phyloP scores from a whole-genome alignment of 2,888 invertebrate species.

The Drosophila acutilabella region DNA sequence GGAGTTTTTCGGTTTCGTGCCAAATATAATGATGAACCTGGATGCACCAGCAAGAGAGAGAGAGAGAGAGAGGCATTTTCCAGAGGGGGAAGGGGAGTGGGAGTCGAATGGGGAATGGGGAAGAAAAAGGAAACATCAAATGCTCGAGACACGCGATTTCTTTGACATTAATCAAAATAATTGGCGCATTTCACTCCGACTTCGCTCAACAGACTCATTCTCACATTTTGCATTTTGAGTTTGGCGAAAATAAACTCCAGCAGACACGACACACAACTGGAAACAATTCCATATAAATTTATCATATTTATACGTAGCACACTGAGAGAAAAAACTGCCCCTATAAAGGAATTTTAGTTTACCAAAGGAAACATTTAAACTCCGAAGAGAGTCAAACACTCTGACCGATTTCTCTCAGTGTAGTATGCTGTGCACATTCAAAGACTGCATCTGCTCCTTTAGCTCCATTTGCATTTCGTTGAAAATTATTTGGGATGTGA shows the following conservation, averaged over 20 bases:
- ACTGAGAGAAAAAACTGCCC: background rate
- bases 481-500: slow-evolving; percentile 83
- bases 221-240: slow-evolving; percentile 56
- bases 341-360: too few relatives aligned
- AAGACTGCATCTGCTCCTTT: slow-evolving; percentile 17
- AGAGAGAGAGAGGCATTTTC: slow-evolving; percentile 24
- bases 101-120: background rate
- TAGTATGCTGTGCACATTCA: background rate
- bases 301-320: slow-evolving; percentile 65
- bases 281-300: slow-evolving; percentile 80
- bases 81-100: background rate
- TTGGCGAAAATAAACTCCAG: slow-evolving; percentile 42
- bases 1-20: slow-evolving; percentile 56
- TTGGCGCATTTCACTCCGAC: slow-evolving; percentile 77
- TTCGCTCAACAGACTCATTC: slow-evolving; percentile 75
- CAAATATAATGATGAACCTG: slow-evolving; percentile 64
- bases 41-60: background rate
- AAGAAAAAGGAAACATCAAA: slow-evolving; percentile 65
- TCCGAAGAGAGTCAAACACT: too few relatives aligned
- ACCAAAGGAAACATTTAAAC: too few relatives aligned
- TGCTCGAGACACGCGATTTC: slow-evolving; percentile 77
- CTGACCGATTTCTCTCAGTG: background rate
- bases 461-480: slow-evolving; percentile 67
- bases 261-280: slow-evolving; percentile 38
- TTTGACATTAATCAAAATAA: slow-evolving; percentile 80